Conservation (phyloP, 2,113 vertebrate genomes). For the Heptranchias perlo region DNA sequence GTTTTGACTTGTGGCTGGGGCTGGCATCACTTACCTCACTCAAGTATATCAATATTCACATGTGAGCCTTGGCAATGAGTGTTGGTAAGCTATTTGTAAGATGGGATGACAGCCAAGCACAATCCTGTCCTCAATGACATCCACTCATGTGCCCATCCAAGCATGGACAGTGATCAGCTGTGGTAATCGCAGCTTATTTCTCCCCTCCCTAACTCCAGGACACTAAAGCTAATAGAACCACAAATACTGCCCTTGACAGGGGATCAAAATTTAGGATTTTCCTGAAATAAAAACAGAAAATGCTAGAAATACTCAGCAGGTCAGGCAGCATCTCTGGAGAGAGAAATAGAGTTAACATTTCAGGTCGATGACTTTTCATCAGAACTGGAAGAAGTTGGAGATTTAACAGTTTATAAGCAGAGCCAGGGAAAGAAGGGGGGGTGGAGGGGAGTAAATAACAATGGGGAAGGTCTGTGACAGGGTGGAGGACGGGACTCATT, state of each 20-base stretch:
- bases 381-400: too few relatives aligned
- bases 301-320: too few relatives aligned
- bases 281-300: too few relatives aligned
- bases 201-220: neutral
- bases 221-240: neutral
- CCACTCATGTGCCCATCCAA: neutral
- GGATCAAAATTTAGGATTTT: neutral
- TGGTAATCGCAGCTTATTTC: neutral
- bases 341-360: too few relatives aligned
- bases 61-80: neutral
- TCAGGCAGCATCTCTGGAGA: too few relatives aligned
- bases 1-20: neutral
- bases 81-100: neutral
- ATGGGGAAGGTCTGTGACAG: too few relatives aligned
- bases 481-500: too few relatives aligned
- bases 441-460: too few relatives aligned
- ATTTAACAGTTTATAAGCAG: too few relatives aligned
- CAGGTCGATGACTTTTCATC: too few relatives aligned
- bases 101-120: neutral
- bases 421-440: too few relatives aligned
- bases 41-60: neutral
- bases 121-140: neutral
- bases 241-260: neutral
- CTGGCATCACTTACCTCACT: neutral
- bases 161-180: neutral